Base-by-base conservation (phyloP, 2,797 vertebrate species). In the Siniperca obscura region DNA sequence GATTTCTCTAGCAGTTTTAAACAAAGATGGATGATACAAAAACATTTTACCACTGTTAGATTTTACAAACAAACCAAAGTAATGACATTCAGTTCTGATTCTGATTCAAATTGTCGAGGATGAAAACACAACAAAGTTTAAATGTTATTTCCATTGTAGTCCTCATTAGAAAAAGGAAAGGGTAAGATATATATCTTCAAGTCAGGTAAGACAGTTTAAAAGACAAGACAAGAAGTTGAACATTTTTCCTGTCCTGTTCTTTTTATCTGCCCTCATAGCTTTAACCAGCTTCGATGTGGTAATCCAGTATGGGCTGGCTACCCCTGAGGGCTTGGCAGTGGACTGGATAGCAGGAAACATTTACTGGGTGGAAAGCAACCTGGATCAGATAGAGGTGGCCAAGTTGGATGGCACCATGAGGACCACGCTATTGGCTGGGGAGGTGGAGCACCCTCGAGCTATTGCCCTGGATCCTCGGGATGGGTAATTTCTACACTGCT, bases 271-370 rank as follows among this genome's bases (percentile, higher is more conserved):
- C 16, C 53, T 25, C 30, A n/a, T 17, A 93, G 92, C 93, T 80
- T 82, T 94, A 65, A 93, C 93, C 83, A 98, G 97, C 91, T 98
- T 98, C 0, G 98, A 99, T 86, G 98, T 98, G 86, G 97, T 99
- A 30, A 98, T 99, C 87, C 98, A 99, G 94, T 98, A 98, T 0
- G 98, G 98, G 9, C 92, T 99, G 90, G 97, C 98, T 38, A 98
- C 98, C 1, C 98, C 98, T 0, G 98, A 99, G 93, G 98, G 98
- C 3, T 90, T 98, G 93, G 98, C 98, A 0, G 98, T 98, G 55
- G 98, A 99, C 92, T 99, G 98, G 98, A 99, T 99, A 3, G 98
- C 98, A 0, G 98, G 98, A 87, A 99, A 98, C 92, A 99, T 99
- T 93, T 99, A 99, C 94, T 98, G 98, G 98, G 98, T 99, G 78